Evolutionary conservation across 2,888 invertebrate species (phyloP).

Genomic region (Leptura quadrifasciata): DNA sequence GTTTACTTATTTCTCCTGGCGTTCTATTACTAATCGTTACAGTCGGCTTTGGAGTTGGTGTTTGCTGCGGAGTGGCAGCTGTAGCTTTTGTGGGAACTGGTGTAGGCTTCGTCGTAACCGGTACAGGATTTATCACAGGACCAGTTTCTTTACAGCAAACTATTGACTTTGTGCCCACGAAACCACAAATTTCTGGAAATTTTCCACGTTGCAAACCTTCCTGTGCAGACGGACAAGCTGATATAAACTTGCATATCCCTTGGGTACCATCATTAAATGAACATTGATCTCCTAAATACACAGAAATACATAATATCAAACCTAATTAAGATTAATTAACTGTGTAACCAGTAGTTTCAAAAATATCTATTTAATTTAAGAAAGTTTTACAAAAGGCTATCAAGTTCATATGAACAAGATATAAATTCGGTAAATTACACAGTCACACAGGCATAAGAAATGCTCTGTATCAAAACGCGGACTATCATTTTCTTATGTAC

Average conservation of each 20-base stretch:
- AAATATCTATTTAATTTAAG: no score
- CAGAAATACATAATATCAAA: neutral
- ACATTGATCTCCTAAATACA: constrained; percentile 37
- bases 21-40: constrained; percentile 16
- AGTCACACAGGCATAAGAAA: no score
- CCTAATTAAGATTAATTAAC: no score
- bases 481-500: no score
- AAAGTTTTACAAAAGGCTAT: no score
- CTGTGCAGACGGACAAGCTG: constrained; percentile 60
- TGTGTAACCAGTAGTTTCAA: no score
- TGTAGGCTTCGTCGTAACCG: neutral
- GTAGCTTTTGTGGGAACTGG: neutral
- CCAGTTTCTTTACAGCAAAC: constrained; percentile 61
- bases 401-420: no score
- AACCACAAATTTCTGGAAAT: constrained; percentile 62
- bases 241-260: constrained; percentile 61
- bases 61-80: no score
- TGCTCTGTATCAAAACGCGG: no score
- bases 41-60: neutral
- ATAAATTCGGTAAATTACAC: no score
- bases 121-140: neutral
- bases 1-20: constrained; percentile 54
- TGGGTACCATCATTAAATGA: constrained; percentile 19
- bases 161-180: constrained; percentile 60
- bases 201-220: constrained; percentile 54